These are phyloP conservation scores for Oceanodroma tethys DNA, from an alignment of 2,113 vertebrate genomes.

Conservation along the genomic window DNA sequence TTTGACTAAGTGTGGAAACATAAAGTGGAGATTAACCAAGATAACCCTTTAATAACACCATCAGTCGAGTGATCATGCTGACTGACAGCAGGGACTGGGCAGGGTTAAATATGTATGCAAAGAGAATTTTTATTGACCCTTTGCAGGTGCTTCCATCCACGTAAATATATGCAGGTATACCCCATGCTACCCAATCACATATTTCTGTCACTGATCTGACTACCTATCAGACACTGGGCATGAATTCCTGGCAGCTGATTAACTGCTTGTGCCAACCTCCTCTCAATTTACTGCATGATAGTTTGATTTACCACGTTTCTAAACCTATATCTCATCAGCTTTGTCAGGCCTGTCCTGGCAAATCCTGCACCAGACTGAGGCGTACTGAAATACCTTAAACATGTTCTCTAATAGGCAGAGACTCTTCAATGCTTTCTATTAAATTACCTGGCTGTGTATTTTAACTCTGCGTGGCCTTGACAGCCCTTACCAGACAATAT, in stretches of 20 bases:
- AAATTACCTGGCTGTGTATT: not conserved
- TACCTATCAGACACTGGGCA: not conserved
- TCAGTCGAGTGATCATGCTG: not conserved
- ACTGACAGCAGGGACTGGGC: not conserved
- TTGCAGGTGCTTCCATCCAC: not conserved
- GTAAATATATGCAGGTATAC: not conserved
- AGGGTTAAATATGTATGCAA: not conserved
- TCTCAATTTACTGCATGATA: not conserved
- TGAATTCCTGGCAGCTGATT: not conserved
- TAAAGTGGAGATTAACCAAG: not conserved
- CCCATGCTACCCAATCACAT: not conserved
- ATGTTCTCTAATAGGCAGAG: not conserved
- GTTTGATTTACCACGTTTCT: not conserved
- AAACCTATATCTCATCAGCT: not conserved
- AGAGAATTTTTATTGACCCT: not conserved
- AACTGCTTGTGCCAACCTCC: not conserved
- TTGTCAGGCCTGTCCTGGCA: not conserved
- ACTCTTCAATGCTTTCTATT: not conserved
- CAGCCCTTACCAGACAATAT: not conserved
- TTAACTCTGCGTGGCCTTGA: not conserved
- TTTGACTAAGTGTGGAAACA: not conserved
- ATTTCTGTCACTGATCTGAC: not conserved
- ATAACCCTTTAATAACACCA: not conserved
- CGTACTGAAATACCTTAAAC: fast-evolving
- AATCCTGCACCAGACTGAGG: not conserved